Conservation (phyloP, 2,888 invertebrate species). For the Oxycera nigricornis region DNA sequence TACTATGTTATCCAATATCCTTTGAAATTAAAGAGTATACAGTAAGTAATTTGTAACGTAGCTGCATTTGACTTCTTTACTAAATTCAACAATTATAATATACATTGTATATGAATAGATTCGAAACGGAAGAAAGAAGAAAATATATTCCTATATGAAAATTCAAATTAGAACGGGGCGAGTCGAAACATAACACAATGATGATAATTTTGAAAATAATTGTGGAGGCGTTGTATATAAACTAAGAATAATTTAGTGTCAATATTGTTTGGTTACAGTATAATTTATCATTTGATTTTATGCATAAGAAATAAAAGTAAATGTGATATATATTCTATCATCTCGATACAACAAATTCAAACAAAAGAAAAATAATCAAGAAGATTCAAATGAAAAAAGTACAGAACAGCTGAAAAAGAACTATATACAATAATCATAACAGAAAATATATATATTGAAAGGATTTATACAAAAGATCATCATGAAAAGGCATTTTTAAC, state of each 20-base stretch:
- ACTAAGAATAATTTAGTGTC: not conserved
- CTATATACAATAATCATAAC: constrained; percentile 33
- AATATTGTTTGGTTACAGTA: not conserved
- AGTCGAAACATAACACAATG: not conserved
- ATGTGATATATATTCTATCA: constrained; percentile 39
- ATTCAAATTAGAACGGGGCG: not conserved
- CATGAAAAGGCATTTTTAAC: constrained; percentile 18
- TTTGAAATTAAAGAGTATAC: no score
- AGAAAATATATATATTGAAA: constrained; percentile 18
- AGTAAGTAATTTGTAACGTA: no score
- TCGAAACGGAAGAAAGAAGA: not conserved
- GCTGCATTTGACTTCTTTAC: no score
- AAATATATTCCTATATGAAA: not conserved
- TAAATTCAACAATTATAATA: no score
- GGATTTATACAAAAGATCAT: constrained; percentile 7
- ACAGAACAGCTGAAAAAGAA: not conserved
- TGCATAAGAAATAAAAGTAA: constrained; percentile 31
- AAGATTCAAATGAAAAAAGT: not conserved
- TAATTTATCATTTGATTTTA: constrained; percentile 34
- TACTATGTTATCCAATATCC: no score
- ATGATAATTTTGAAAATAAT: not conserved
- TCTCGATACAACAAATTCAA: constrained; percentile 8
- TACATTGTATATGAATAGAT: not conserved
- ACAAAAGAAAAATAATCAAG: constrained; percentile 5
- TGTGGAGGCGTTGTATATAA: not conserved